Base-by-base conservation (phyloP, 2,113 vertebrate genomes). In the Rhinolophus ferrumequinum region DNA sequence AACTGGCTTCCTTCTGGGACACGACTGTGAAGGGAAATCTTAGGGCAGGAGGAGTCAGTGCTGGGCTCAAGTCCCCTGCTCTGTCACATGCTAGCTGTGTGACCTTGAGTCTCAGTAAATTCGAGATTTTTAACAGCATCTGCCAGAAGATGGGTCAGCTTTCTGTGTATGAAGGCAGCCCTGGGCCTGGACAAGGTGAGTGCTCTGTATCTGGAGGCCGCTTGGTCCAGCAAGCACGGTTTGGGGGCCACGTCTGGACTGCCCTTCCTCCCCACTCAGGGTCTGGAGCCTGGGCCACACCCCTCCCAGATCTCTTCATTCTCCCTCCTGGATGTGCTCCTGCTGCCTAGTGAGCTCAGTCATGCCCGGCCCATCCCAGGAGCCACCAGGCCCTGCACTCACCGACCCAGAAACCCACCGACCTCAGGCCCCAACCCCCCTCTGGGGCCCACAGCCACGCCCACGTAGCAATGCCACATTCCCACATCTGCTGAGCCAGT, bases 361-460 rank as follows among this genome's bases (percentile, higher is more conserved):
- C 13, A 73, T 16, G 47, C 66, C 79, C 75, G 83, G 38, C 8
- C 38, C 12, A 13, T 22, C 56, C 83, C 64, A 28, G 15, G 56
- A 58, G 50, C 44, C n/a, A 8, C 3, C n/a, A 30, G 28, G 12
- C 56, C 1, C 0, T 30, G 72, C 6, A 8, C 30, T 64, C 35
- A 1, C 69, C 54, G 93, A 54, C 69, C 75, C 81, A 72, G 52
- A 96, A 75, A 88, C 24, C 93, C 85, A 70, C 38, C 44, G 88
- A 19, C 88, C 73, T 60, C 50, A 0, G 60, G 72, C 28, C 47
- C 33, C 6, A 2, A 62, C 8, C 16, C 24, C 18, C 47, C 16
- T 3, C 28, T 14, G 24, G 12, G 66, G 41, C 85, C 5, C 44
- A 1, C 30, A 54, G 89, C 41, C 79, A 12, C 8, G 2, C 58